Base-by-base conservation (phyloP, 2,797 vertebrate genomes). In the Etheostoma nigrum region DNA sequence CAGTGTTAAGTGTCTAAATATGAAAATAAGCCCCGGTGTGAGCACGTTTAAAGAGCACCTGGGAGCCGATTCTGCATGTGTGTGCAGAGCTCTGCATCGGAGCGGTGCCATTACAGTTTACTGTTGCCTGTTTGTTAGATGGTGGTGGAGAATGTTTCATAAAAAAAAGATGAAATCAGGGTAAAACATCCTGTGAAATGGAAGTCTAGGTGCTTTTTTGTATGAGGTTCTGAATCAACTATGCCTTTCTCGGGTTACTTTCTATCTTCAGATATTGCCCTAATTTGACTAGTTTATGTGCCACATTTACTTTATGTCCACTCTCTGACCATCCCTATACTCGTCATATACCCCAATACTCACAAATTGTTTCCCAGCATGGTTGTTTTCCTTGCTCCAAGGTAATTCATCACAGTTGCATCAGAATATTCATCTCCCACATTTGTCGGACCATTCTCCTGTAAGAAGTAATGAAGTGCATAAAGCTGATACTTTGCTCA, bases 351-450 rank as follows among this genome's bases (percentile, higher is more conserved):
- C 36, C 36, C 36, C 18, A 73, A 47, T 83, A 97, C 98, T 97
- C 92, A 99, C 98, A 99, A 99, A 88, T 99, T 97, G 93, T 99
- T 99, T 23, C 98, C 98, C 90, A 97, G 92, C 79, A 96, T 81
- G 18, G 84, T 96, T 74, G 95, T 97, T 94, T 97, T 98, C 4
- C 79, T 95, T 72, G 98, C 98, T 80, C 97, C 98, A 77, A 99
- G 91, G 88, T 96, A 96, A 78, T 76, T 94, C 98, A 99, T 99
- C 81, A 99, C 85, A 62, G 67, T 82, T 47, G 95, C 95, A 85
- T 99, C 97, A 0, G 98, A 98, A 58, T 95, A 87, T 87, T 98
- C 97, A 2, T 99, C 98, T 0, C 98, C 98, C 76, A 99, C 98
- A 87, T 97, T 96, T 59, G 98, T 99, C 66, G 98, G 98, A 8